These are phyloP conservation scores for Metopia argyrocephala DNA, from an alignment of 2,888 invertebrate genomes.

Conservation along the genomic window DNA sequence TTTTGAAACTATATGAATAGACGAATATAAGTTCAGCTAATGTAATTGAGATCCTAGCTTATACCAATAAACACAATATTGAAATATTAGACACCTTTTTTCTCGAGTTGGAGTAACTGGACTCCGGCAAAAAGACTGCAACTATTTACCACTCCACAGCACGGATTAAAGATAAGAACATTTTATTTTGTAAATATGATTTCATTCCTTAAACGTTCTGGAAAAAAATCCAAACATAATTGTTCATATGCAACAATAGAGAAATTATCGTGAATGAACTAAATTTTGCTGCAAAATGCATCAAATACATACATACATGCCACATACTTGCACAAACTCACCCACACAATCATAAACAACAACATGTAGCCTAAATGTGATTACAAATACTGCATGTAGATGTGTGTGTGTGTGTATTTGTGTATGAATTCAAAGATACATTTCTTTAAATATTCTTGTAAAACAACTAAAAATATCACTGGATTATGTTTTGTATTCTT, in stretches of 20 bases:
- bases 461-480: background rate
- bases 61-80: too few relatives aligned
- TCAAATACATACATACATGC: background rate
- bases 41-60: too few relatives aligned
- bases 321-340: background rate
- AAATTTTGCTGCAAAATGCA: slow-evolving; percentile 34
- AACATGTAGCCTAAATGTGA: background rate
- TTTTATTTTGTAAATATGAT: too few relatives aligned
- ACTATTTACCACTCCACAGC: too few relatives aligned
- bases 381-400: background rate
- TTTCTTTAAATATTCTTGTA: background rate
- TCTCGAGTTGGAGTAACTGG: too few relatives aligned
- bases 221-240: background rate
- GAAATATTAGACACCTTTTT: too few relatives aligned
- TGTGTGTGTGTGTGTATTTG: background rate
- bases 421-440: background rate
- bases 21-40: too few relatives aligned
- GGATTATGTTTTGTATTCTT: background rate
- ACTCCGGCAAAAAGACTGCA: too few relatives aligned
- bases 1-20: too few relatives aligned
- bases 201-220: background rate
- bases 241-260: slow-evolving; percentile 30
- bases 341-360: background rate
- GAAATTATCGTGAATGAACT: slow-evolving; percentile 38
- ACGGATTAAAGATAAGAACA: too few relatives aligned